Base-by-base conservation (phyloP, 2,113 vertebrate species). In the Bungarus multicinctus region DNA sequence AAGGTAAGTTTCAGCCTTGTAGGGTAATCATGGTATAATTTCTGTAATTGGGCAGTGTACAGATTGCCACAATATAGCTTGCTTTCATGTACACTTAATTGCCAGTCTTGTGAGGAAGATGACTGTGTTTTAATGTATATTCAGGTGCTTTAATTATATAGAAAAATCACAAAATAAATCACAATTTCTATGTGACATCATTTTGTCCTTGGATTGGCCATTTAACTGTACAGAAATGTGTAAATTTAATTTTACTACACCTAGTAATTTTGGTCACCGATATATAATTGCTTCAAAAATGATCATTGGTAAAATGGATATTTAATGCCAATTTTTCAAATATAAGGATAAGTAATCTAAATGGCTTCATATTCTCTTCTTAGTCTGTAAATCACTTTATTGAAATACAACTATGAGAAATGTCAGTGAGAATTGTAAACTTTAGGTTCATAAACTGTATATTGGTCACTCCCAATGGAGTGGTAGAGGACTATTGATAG, bases 231-330 rank as follows among this genome's bases (percentile, higher is more conserved):
- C 74, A 81, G 18, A 43, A 81, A 81, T 43, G 74, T 81, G 34
- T 81, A 43, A 43, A 43, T 81, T 81, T 81, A 81, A 43, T 43
- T 81, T 81, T 43, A 39, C 74, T 81, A 43, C 74, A 22, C 34
- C 74, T 23, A 22, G 53, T 30, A 27, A 47, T 14, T 47, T 91
- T 16, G 25, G 14, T 5, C 53, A 94, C 92, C 0, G 25, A 3
- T 30, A 14, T 55, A 25, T 22, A 85, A 85, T 85, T 91, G 25
- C 23, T 50, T 34, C 34, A 55, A 52, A 52, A 88, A n/a, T 25
- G 45, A 58, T 81, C 43, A 34, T 95, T 85, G 34, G 23, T 92
- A 89, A 45, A 22, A 3, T 74, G 95, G 93, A 74, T 85, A 91
- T 55, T 64, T 60, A 7, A 50, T 92, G 85, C 0, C 7, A 89